Base-by-base conservation (phyloP, 1,140 invertebrate genomes). In the Colletes gigas region DNA sequence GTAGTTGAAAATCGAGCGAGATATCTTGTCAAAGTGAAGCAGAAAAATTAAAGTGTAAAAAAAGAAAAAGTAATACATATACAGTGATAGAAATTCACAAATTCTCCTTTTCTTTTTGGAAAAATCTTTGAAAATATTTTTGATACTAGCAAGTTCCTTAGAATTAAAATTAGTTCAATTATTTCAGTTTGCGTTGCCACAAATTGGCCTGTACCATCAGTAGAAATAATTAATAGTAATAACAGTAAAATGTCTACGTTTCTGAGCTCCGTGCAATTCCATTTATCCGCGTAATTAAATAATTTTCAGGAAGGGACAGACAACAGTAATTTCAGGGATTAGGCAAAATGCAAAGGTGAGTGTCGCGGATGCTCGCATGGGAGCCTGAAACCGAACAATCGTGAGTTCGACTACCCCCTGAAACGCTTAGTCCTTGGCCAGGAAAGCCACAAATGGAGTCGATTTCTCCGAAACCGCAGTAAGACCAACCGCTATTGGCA, bases 401-500 rank as follows among this genome's bases (percentile, higher is more conserved):
- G 1, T 55, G 50, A 50, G 15, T 50, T 4, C 2, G 12, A 65
- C 47, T 44, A 44, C 21, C 39, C 50, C 52, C 0, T n/a, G 10
- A 19, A 63, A 52, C 19, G 15, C 19, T 1, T 65, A 72, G 39
- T 15, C 60, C 15, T 65, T 17, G 77, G 30, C n/a, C 47, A 47
- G 69, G 39, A 15, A 54, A 78, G 39, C 77, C 69, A 9, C 68
- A 65, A 63, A 44, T 39, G 19, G 77, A 47, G 77, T 63, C 50
- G 68, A 65, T 78, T 72, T 55, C 77, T 72, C 59, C 9, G 69
- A 72, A 55, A 65, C 59, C 68, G 44, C 47, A 50, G 19, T 72
- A 72, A 72, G 77, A 78, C 63, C 68, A 19, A 17, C 50, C 19
- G 14, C 59, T 47, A 65, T 63, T 50, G 77, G 44, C 69, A 65